These are phyloP conservation scores for Lipophrys pholis DNA, from an alignment of 2,113 vertebrate species.

Conservation along the genomic window DNA sequence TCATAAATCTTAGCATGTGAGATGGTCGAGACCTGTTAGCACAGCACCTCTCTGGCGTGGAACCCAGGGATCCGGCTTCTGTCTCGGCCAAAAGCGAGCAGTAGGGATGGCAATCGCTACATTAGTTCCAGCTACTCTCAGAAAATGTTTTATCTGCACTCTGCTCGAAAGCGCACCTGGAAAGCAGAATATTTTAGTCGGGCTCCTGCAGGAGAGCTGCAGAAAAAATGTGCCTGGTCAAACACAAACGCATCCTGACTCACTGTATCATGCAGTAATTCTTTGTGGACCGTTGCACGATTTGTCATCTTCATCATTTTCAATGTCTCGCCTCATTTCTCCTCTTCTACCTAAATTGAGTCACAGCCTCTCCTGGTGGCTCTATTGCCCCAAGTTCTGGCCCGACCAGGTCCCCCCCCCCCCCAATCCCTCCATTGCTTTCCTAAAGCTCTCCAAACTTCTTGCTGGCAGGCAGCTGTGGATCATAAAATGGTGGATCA, in stretches of 20 bases:
- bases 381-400: constrained; percentile 36
- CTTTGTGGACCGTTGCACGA: constrained; percentile 52
- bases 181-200: constrained; percentile 38
- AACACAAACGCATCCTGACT: constrained; percentile 59
- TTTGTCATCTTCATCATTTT: constrained; percentile 69
- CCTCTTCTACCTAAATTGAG: constrained; percentile 58
- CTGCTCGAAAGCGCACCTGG: constrained; percentile 52
- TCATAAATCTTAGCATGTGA: constrained; percentile 76
- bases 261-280: constrained; percentile 55
- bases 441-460: constrained; percentile 30
- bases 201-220: constrained; percentile 32
- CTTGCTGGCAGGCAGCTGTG: constrained; percentile 63
- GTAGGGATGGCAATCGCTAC: constrained; percentile 37
- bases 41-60: constrained; percentile 65
- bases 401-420: constrained; percentile 29
- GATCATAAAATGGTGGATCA: constrained; percentile 72
- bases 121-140: constrained; percentile 53
- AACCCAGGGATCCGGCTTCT: constrained; percentile 50
- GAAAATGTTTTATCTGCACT: constrained; percentile 53
- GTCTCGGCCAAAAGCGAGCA: constrained; percentile 52
- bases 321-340: constrained; percentile 64
- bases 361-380: constrained; percentile 49
- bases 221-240: constrained; percentile 63
- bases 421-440: background rate
- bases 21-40: constrained; percentile 75